Evolutionary conservation across 2,888 invertebrate species (phyloP), one percentile per base, ranked within the genome.

Genomic region (Lissonota sp.): DNA sequence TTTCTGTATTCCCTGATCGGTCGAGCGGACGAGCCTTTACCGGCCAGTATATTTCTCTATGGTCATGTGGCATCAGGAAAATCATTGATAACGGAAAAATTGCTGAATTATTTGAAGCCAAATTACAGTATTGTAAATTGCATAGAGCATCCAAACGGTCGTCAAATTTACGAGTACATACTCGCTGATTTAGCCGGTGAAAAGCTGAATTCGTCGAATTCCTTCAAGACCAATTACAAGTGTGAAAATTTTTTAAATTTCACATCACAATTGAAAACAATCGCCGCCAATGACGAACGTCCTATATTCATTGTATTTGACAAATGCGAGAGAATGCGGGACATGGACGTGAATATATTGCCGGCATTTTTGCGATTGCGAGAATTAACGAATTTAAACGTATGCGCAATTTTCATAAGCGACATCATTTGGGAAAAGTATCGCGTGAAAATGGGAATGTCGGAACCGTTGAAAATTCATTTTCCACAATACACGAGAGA

Each of bases 61-160:
- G 98, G 98, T n/a, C 96, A 96, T 90, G 95, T 97, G 85, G 96
- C 96, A 7, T 96, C 96, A 26, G 98, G 98, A 40, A 98, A 98
- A 94, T 95, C 96, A n/a, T 91, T 95, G 14, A 94, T 97, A 76
- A 91, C 96, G 4, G 94, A 93, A 70, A 93, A 94, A 7, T 92
- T 97, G 8, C 91, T 98, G 4, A 89, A 93, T 51, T 92, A 93
- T 87, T 92, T 95, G 55, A 90, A 94, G 67, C 95, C 95, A 82
- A 95, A 94, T 91, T 93, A 94, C 86, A 95, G 95, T 42, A 90
- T 95, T 51, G 93, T 98, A 40, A 97, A 97, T 93, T 96, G 97
- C 89, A 94, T 97, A 6, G 98, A 98, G 92, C 97, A 96, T 90
- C 97, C 97, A 91, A 95, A 95, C 6, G 93, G 95, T 6, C 96